Conservation (phyloP, 2,797 vertebrate genomes). For the Zalophus californianus region DNA sequence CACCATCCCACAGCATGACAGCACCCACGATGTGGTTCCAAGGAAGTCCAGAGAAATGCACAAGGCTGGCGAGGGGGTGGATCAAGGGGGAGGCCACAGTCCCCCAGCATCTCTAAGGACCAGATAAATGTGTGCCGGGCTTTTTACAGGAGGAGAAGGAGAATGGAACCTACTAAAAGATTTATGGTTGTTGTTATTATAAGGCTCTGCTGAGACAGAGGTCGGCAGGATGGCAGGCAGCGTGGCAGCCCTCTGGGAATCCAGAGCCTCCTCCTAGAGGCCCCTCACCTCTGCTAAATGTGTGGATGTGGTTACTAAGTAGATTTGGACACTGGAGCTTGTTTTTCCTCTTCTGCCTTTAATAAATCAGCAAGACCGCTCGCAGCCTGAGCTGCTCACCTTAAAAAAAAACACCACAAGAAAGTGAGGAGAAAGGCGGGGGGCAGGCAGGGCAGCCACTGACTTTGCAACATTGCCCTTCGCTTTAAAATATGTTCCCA, state of each 20-base stretch:
- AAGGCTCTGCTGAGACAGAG: slow-evolving; percentile 28
- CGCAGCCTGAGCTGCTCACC: background rate
- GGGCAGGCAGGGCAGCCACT: background rate
- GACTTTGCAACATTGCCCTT: background rate
- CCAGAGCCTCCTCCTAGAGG: slow-evolving; percentile 53
- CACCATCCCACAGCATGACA: fast-evolving
- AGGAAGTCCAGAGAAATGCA: background rate
- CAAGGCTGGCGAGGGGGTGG: background rate
- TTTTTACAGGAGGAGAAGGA: slow-evolving; percentile 16
- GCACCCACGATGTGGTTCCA: fast-evolving
- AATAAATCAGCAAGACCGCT: slow-evolving; percentile 60
- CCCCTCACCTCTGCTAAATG: slow-evolving; percentile 22
- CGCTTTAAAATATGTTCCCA: slow-evolving; percentile 18
- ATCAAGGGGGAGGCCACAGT: background rate
- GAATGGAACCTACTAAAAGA: slow-evolving; percentile 66
- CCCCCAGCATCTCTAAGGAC: background rate
- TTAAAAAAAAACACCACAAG: background rate
- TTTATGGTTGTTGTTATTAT: slow-evolving; percentile 52
- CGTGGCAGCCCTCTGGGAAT: background rate
- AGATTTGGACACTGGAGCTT: slow-evolving; percentile 50
- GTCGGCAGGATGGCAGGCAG: background rate
- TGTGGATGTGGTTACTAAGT: slow-evolving; percentile 74
- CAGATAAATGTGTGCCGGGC: background rate
- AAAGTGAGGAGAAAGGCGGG: slow-evolving; percentile 20
- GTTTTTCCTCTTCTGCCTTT: slow-evolving; percentile 70